Conservation (phyloP, 2,113 vertebrate species). For the Saiga tatarica region DNA sequence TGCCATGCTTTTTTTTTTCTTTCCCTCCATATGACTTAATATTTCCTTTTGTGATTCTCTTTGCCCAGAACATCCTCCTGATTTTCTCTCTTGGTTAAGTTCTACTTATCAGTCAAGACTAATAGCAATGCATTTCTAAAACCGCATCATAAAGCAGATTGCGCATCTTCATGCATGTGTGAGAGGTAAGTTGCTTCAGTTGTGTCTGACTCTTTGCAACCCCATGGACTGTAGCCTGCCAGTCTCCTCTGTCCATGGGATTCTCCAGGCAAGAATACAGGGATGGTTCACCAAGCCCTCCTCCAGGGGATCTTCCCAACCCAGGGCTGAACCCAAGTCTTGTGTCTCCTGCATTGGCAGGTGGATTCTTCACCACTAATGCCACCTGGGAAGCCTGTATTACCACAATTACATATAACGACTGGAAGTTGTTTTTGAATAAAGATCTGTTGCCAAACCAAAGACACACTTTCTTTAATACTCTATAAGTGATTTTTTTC, state of each 20-base stretch:
- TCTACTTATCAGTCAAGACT: constrained; percentile 27
- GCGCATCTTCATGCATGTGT: background rate
- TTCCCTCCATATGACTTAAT: background rate
- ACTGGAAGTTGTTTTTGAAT: constrained; percentile 38
- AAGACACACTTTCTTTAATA: constrained; percentile 2
- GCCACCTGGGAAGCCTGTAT: background rate
- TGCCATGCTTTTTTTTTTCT: background rate
- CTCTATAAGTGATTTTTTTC: background rate
- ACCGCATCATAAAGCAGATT: constrained; percentile 27
- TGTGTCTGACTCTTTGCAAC: background rate
- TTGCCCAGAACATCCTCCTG: background rate
- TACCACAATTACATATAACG: constrained; percentile 49
- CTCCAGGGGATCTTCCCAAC: background rate
- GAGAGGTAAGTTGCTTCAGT: background rate
- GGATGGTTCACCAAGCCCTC: background rate
- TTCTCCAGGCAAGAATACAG: background rate
- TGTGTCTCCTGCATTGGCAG: background rate
- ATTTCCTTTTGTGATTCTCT: constrained; percentile 20
- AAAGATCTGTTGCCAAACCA: constrained; percentile 17
- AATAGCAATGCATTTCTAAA: constrained; percentile 51
- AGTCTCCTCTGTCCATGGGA: background rate
- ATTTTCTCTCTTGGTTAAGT: constrained; percentile 27
- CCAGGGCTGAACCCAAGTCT: background rate
- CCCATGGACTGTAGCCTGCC: background rate
- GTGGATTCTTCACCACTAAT: background rate